Percentiles rank a stretch among this genome's conserved stretches.
Evolutionary conservation across 1,140 invertebrate genomes (phyloP).

Genomic region (Saxidomus purpurata): DNA sequence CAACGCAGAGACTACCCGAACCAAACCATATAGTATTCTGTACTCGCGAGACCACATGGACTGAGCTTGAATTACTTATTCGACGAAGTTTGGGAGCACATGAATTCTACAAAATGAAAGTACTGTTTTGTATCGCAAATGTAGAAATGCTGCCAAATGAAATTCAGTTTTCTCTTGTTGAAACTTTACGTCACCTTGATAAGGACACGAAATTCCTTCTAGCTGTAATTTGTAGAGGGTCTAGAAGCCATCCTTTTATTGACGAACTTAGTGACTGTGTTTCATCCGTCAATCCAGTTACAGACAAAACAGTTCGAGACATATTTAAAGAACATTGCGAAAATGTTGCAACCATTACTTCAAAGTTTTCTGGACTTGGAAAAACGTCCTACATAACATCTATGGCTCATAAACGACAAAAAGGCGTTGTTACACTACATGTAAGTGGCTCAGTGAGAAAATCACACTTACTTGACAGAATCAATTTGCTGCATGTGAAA

Average conservation of each 20-base stretch:
- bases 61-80: slow-evolving; percentile 69
- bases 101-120: background rate
- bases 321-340: slow-evolving; percentile 49
- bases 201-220: slow-evolving; percentile 13
- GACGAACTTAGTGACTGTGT: slow-evolving; percentile 53
- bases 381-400: slow-evolving; percentile 63
- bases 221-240: slow-evolving; percentile 63
- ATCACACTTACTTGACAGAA: slow-evolving; percentile 32
- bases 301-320: slow-evolving; percentile 27
- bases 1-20: slow-evolving; percentile 65
- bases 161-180: slow-evolving; percentile 64
- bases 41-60: slow-evolving; percentile 53
- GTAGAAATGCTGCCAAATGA: slow-evolving; percentile 68
- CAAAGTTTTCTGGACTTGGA: slow-evolving; percentile 67
- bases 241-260: slow-evolving; percentile 62
- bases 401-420: background rate
- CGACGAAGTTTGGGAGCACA: slow-evolving; percentile 44
- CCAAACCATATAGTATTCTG: slow-evolving; percentile 72
- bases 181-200: slow-evolving; percentile 18
- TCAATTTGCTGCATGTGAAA: slow-evolving; percentile 39
- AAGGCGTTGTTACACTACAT: slow-evolving; percentile 58
- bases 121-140: slow-evolving; percentile 70
- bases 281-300: slow-evolving; percentile 6
- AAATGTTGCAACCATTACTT: slow-evolving; percentile 62
- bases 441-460: slow-evolving; percentile 61